Base-by-base conservation (phyloP, 30 jellyfish, hydroid and myxozoan genomes). In the Sanderia malayensis region DNA sequence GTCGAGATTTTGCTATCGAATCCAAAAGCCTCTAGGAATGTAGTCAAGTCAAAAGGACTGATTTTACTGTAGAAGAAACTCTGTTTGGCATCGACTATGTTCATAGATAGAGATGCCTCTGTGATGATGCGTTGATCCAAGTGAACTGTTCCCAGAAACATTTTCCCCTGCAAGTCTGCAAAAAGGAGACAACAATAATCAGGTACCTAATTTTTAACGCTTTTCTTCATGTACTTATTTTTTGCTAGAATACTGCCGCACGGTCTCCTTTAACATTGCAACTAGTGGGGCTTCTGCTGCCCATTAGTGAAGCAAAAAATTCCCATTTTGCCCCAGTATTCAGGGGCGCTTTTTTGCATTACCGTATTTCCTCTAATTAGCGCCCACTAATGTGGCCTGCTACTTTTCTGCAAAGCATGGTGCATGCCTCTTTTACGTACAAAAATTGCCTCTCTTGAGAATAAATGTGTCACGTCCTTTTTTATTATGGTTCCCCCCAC, bases 1-100 rank as follows among this genome's bases (percentile, higher is more conserved):
- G 63, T 11, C 4, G 87, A 80, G 7, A 62, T 20, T 63, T 76
- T 75, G 59, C 19, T 17, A 46, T 31, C 21, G 31, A 76, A 27
- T 28, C 71, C 80, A 65, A 26, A 76, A 28, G 87, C 87, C 44
- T 76, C 87, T 1, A 76, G 34, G 2, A 76, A 33, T 44, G 61
- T 30, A 2, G 66, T 31, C 20, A 76, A 8, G 32, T 76, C 87
- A 31, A 76, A 63, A 17, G 87, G 63, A 8, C 32, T 41, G 11
- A 76, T 2, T 61, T 62, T 62, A 7, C 79, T 29, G 33, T 76
- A 76, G 72, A 76, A 76, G 79, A 52, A 76, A 27, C 73, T 58
- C 25, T 76, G 87, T 64, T 62, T 61, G 21, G 21, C 20, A 46
- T 76, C 67, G 0, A 47, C 52, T 15, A 31, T 53, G 37, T 53